phyloP scores from a whole-genome alignment of 2,888 invertebrate species.

The Caenorhabditis sp. region DNA sequence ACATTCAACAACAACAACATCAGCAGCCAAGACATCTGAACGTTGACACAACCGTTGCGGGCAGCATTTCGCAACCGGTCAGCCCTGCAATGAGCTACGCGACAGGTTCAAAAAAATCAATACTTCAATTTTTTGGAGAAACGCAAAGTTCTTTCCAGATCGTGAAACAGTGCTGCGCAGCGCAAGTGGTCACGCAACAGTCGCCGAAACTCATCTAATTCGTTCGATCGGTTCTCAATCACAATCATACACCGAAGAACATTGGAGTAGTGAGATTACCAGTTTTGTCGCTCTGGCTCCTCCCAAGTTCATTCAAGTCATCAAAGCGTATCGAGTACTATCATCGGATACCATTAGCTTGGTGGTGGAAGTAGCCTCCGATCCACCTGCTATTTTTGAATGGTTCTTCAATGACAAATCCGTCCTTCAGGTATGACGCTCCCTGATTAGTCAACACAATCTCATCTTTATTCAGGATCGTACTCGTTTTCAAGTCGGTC shows the following conservation, averaged over 20 bases:
- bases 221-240: conserved; percentile 53
- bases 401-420: conserved; percentile 68
- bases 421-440: conserved; percentile 51
- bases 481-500: conserved; percentile 59
- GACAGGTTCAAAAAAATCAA: too few species aligned
- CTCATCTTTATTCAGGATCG: conserved; percentile 41
- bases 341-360: conserved; percentile 66
- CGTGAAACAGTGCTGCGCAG: conserved; percentile 59
- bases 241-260: conserved; percentile 64
- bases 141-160: conserved; percentile 48
- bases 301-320: conserved; percentile 68
- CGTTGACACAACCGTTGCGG: conserved; percentile 27
- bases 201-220: conserved; percentile 55
- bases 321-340: conserved; percentile 68
- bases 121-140: too few species aligned
- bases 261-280: conserved; percentile 69
- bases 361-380: conserved; percentile 67
- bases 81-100: conserved; percentile 42
- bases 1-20: conserved; percentile 18
- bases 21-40: conserved; percentile 31
- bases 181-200: conserved; percentile 50
- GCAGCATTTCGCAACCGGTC: conserved; percentile 31
- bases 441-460: neutral
- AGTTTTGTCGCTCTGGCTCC: conserved; percentile 66
- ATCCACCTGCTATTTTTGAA: conserved; percentile 59